These are phyloP conservation scores for Cetonia aurata DNA, from an alignment of 2,888 invertebrate species.

Conservation along the genomic window DNA sequence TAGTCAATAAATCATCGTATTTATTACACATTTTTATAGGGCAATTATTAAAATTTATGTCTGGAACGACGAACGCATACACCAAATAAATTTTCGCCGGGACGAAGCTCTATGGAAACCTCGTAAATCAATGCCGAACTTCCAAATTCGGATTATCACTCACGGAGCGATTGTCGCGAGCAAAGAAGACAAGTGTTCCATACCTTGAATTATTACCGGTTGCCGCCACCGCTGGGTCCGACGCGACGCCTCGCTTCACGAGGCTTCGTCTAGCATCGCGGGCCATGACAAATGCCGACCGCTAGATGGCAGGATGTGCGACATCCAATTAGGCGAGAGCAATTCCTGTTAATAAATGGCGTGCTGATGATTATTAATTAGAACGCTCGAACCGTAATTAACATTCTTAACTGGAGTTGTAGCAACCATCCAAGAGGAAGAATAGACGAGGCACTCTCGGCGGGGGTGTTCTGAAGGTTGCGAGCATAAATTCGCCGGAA, in stretches of 20 bases:
- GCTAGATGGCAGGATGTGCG: constrained; percentile 60
- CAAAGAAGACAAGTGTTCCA: constrained; percentile 49
- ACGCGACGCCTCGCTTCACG: constrained; percentile 16
- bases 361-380: constrained; percentile 66
- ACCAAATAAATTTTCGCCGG: constrained; percentile 27
- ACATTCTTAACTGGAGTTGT: constrained; percentile 55
- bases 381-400: constrained; percentile 58
- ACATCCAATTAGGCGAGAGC: constrained; percentile 63
- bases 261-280: constrained; percentile 9
- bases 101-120: constrained; percentile 30
- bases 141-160: constrained; percentile 53
- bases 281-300: constrained; percentile 59
- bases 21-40: too few species aligned
- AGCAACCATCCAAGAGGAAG: constrained; percentile 48
- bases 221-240: constrained; percentile 46
- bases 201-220: constrained; percentile 57
- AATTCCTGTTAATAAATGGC: constrained; percentile 64
- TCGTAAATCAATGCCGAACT: constrained; percentile 51
- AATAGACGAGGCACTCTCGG: constrained; percentile 30
- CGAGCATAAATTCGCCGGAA: not conserved
- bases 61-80: not conserved
- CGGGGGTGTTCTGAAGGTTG: not conserved
- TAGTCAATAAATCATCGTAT: too few species aligned
- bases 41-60: too few species aligned
- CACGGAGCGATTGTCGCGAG: constrained; percentile 24